phyloP scores from a whole-genome alignment of 2,113 vertebrate species.

The Calyptomena viridis region DNA sequence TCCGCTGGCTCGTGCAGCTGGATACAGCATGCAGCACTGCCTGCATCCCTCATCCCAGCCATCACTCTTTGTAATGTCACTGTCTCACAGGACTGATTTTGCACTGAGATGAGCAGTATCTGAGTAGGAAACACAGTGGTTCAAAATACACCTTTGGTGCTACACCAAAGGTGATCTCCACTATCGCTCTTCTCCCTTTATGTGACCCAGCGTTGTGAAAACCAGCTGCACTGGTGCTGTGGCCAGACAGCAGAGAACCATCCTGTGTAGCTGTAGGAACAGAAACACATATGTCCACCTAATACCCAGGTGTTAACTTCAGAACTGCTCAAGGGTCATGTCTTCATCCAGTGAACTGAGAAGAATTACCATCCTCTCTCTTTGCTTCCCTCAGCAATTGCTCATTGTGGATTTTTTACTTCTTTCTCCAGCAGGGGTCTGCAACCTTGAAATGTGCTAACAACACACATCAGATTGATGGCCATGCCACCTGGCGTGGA shows the following conservation, averaged over 20 bases:
- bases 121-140: background rate
- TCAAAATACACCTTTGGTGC: background rate
- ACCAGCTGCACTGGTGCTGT: background rate
- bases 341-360: background rate
- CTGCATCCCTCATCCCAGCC: background rate
- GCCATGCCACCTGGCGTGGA: background rate
- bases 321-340: background rate
- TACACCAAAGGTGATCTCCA: background rate
- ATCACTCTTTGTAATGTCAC: background rate
- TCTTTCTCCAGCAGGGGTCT: background rate
- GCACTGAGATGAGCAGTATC: background rate
- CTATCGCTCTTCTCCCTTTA: accelerated
- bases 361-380: background rate
- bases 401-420: background rate
- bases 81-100: accelerated
- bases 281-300: background rate
- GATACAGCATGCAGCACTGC: accelerated
- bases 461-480: background rate
- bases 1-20: background rate
- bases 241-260: background rate
- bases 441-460: background rate
- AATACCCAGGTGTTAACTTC: background rate
- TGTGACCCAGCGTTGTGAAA: background rate
- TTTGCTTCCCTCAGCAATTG: background rate
- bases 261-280: background rate